Base-by-base conservation (phyloP, 2,113 vertebrate genomes). In the Mirounga angustirostris region DNA sequence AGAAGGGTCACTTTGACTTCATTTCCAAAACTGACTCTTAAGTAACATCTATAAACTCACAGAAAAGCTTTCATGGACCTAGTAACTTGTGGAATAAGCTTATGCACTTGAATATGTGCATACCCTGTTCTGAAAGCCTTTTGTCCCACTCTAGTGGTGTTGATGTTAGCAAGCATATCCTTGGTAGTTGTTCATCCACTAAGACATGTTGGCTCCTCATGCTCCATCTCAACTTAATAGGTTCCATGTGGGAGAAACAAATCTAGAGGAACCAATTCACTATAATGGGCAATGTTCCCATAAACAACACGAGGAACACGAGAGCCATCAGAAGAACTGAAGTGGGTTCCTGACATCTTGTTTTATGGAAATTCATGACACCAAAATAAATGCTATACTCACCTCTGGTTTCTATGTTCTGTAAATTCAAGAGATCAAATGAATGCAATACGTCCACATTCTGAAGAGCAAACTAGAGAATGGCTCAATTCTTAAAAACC, bases 361-460 rank as follows among this genome's bases (percentile, higher is more conserved):
- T 73, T 95, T 94, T 88, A 69, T 61, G 40, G 76, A 84, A 96
- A 98, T 61, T 71, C 80, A 87, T 33, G n/a, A 9, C 76, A 40
- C 28, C 52, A 58, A 80, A 84, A 69, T 84, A 87, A 93, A 83
- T 76, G 69, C 19, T 54, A 43, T 50, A 52, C 36, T 96, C 67
- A 88, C n/a, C 36, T 89, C 56, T 93, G 40, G 67, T 74, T 87
- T 93, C 83, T 40, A 54, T 50, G 40, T 52, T 85, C 79, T 69
- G n/a, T 88, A 91, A 94, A 95, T 86, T 92, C 80, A 83, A 85
- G 33, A 52, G 73, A 97, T 97, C 95, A 86, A 91, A 94, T 58
- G 54, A 61, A 79, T 93, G 40, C 24, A 85, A 67, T 89, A 95
- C 81, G 56, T 71, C 91, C 78, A 96, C 40, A 79, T 95, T 43